phyloP scores from a whole-genome alignment of 2,113 vertebrate species.

The Calonectris borealis region DNA sequence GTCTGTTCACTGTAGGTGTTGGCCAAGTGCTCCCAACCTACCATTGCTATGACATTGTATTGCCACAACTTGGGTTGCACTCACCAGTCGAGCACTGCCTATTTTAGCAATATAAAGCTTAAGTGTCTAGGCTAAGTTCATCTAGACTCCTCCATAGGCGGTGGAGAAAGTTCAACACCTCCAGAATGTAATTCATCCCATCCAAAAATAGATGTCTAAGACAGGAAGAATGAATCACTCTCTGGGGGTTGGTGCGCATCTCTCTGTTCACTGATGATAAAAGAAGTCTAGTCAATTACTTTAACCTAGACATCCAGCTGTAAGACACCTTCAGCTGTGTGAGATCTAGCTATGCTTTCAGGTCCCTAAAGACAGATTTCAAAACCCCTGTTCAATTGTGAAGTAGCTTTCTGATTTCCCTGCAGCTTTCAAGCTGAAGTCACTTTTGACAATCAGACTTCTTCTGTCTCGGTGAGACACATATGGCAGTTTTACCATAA shows the following conservation, averaged over 20 bases:
- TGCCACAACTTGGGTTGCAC: background rate
- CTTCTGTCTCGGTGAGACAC: conserved; percentile 27
- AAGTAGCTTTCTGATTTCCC: conserved; percentile 45
- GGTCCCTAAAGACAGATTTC: conserved; percentile 42
- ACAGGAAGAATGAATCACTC: conserved; percentile 65
- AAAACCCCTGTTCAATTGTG: conserved; percentile 15
- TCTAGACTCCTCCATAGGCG: conserved; percentile 9
- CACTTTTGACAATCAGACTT: conserved; percentile 33
- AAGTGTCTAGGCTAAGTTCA: conserved; percentile 31
- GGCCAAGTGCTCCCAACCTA: background rate
- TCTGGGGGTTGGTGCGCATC: conserved; percentile 44
- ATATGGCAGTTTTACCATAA: conserved; percentile 39
- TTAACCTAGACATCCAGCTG: conserved; percentile 64
- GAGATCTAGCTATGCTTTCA: conserved; percentile 31
- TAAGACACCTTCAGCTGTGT: conserved; percentile 41
- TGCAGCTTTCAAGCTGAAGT: conserved; percentile 41
- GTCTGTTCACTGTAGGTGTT: background rate
- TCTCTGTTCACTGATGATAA: conserved; percentile 59
- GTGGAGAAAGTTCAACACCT: conserved; percentile 56
- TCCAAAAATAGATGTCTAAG: conserved; percentile 55
- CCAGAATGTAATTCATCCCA: conserved; percentile 61
- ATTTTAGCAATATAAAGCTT: background rate
- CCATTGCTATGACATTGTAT: background rate
- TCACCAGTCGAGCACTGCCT: background rate
- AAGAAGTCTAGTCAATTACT: conserved; percentile 68